These are phyloP conservation scores for Drosophila macrospina DNA, from an alignment of 2,888 invertebrate species.

Conservation along the genomic window DNA sequence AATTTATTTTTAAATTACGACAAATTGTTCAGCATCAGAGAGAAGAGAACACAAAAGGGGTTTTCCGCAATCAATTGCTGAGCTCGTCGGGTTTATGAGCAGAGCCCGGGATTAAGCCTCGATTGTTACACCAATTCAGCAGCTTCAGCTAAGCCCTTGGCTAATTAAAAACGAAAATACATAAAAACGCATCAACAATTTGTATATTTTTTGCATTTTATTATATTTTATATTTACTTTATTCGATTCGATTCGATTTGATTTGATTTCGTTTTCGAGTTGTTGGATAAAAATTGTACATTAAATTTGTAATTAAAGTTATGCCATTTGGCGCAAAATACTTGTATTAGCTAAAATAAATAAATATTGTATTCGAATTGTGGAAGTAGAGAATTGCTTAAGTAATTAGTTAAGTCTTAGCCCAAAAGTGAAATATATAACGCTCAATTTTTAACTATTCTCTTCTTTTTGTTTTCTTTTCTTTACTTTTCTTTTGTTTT, in stretches of 20 bases:
- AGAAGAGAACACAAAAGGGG: not conserved
- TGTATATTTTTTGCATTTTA: not conserved
- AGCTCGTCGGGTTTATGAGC: not conserved
- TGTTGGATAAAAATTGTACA: conserved; percentile 72
- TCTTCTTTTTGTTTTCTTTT: not conserved
- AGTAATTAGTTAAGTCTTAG: conserved; percentile 48
- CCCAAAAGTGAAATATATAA: conserved; percentile 27
- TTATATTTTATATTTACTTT: conserved; percentile 28
- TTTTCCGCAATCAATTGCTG: conserved; percentile 2
- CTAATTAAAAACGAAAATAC: not conserved
- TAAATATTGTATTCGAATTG: conserved; percentile 27
- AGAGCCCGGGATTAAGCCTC: not conserved
- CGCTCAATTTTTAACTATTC: conserved; percentile 28
- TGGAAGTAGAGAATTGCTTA: conserved; percentile 49
- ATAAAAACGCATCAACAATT: not conserved
- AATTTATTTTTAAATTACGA: conserved; percentile 56
- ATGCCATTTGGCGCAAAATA: conserved; percentile 47
- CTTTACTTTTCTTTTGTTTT: not conserved
- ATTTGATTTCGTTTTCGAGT: conserved; percentile 28
- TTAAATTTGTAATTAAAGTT: conserved; percentile 65
- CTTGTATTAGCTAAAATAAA: conserved; percentile 28
- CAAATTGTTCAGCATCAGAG: conserved; percentile 37
- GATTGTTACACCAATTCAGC: conserved; percentile 7
- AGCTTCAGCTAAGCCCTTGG: not conserved
- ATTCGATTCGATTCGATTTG: conserved; percentile 28